Conservation (phyloP, 2,113 vertebrate genomes). For the Gasterosteus aculeatus region DNA sequence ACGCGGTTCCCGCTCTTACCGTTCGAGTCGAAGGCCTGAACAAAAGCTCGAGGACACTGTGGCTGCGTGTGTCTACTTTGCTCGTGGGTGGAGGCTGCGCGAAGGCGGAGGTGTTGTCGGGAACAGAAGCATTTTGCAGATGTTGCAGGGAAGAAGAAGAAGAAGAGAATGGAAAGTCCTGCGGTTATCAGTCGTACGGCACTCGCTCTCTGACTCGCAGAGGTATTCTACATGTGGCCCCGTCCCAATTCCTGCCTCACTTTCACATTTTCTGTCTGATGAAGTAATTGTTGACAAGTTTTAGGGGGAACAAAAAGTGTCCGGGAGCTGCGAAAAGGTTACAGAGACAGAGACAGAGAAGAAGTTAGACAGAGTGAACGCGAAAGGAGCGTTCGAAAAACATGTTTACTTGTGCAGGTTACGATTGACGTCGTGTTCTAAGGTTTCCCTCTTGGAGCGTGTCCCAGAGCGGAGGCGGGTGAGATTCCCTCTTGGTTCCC, state of each 20-base stretch:
- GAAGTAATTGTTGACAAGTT: constrained; percentile 32
- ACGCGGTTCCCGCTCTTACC: constrained; percentile 23
- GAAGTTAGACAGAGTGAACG: constrained; percentile 18
- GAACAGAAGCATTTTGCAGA: constrained; percentile 87
- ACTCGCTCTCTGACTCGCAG: constrained; percentile 62
- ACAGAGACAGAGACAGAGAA: constrained; percentile 23
- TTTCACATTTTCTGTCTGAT: constrained; percentile 27
- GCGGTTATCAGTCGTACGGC: constrained; percentile 81
- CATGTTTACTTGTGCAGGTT: constrained; percentile 88
- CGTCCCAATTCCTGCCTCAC: constrained; percentile 39
- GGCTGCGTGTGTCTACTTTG: constrained; percentile 46
- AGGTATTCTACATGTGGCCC: constrained; percentile 76
- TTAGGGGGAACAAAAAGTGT: constrained; percentile 8
- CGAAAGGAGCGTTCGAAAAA: constrained; percentile 83
- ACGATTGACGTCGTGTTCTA: constrained; percentile 87
- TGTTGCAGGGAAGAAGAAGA: constrained; percentile 81
- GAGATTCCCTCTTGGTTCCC: constrained; percentile 89
- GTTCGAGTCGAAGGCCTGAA: constrained; percentile 51
- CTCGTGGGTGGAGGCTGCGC: constrained; percentile 65
- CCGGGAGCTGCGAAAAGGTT: constrained; percentile 18
- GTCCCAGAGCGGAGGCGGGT: constrained; percentile 85
- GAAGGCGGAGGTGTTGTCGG: constrained; percentile 79
- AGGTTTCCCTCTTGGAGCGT: constrained; percentile 91
- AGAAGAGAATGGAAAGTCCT: constrained; percentile 86
- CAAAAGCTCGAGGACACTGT: constrained; percentile 64